phyloP scores from a whole-genome alignment of 2,888 invertebrate species.

The Ditula angustiorana region DNA sequence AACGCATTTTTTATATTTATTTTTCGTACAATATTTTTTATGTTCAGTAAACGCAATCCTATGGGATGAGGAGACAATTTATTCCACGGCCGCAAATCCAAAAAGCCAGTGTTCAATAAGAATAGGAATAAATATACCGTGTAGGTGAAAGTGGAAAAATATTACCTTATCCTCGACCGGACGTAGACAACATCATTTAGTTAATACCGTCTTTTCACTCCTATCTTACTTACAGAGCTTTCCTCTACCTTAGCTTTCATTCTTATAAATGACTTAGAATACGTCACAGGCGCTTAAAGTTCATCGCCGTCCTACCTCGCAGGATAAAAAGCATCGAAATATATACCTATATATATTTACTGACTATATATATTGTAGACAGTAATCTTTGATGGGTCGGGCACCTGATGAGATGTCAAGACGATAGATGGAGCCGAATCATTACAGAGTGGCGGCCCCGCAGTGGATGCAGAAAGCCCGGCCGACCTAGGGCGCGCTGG shows the following conservation, averaged over 20 bases:
- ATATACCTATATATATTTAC: no score
- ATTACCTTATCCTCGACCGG: not conserved
- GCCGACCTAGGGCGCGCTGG: no score
- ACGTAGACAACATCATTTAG: not conserved
- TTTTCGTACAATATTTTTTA: not conserved
- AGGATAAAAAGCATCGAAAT: not conserved
- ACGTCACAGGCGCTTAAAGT: constrained; percentile 21
- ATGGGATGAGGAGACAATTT: not conserved
- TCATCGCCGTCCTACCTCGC: not conserved
- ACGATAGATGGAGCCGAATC: no score
- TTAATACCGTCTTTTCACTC: not conserved
- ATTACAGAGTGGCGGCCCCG: no score
- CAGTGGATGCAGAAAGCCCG: no score
- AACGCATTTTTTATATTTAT: no score
- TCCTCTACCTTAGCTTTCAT: constrained; percentile 18
- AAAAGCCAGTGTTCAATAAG: not conserved
- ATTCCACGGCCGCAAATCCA: not conserved
- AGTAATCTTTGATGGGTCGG: no score
- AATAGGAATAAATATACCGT: not conserved
- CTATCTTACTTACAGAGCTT: not conserved
- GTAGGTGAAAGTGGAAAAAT: not conserved
- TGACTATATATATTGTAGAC: no score
- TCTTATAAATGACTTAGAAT: constrained; percentile 23
- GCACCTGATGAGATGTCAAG: no score
- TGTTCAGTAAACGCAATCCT: not conserved